A percentile compares a stretch with the other conserved stretches of the same genome.
phyloP scores from a whole-genome alignment of 2,888 invertebrate genomes.

The Eudemis profundana region DNA sequence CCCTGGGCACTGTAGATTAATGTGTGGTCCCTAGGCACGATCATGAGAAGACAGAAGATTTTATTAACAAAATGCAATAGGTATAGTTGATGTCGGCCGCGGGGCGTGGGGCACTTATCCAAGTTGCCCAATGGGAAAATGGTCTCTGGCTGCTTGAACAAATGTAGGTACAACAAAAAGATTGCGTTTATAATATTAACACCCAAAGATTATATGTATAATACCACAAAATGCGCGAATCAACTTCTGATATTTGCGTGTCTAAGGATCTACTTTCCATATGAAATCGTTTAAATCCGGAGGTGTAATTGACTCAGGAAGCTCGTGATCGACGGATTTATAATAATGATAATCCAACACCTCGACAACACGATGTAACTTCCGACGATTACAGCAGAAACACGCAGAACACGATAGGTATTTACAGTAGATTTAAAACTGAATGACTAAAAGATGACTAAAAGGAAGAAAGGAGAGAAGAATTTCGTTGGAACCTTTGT shows the following conservation, averaged over 20 bases:
- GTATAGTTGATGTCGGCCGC: too few species aligned
- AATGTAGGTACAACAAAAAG: too few species aligned
- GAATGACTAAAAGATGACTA: too few species aligned
- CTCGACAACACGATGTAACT: constrained; percentile 28
- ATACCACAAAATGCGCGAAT: not conserved
- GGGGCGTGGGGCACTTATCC: too few species aligned
- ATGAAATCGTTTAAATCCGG: constrained; percentile 38
- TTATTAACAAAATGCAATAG: too few species aligned
- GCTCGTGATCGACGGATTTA: constrained; percentile 58
- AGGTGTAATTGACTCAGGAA: constrained; percentile 58
- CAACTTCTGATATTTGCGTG: constrained; percentile 25
- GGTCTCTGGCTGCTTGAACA: too few species aligned
- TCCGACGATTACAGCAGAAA: constrained; percentile 29
- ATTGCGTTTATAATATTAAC: not conserved
- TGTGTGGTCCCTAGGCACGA: too few species aligned
- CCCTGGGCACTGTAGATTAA: too few species aligned
- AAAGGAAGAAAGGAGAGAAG: too few species aligned
- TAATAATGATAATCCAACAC: constrained; percentile 50
- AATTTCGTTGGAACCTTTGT: too few species aligned
- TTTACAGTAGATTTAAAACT: not conserved
- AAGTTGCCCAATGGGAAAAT: too few species aligned
- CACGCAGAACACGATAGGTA: constrained; percentile 3
- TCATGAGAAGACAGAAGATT: too few species aligned
- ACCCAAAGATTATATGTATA: not conserved
- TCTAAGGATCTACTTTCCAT: constrained; percentile 27